Evolutionary conservation across 92 coral and sea anemone species (phyloP).

Genomic region (Chrysogorgia sp.): DNA sequence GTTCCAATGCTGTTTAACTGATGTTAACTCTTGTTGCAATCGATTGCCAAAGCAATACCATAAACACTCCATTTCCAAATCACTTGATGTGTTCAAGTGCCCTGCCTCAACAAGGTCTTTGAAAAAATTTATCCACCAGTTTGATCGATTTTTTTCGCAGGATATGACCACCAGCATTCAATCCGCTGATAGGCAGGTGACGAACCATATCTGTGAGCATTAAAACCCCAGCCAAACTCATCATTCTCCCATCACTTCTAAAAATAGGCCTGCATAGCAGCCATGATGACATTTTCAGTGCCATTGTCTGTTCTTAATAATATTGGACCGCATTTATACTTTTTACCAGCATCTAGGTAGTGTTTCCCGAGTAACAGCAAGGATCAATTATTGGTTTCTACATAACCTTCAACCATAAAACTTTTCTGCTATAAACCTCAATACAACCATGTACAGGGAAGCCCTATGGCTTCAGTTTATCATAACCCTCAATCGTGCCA

Average conservation of each 20-base stretch:
- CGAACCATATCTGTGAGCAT: slow-evolving; percentile 13
- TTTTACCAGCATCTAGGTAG: slow-evolving; percentile 52
- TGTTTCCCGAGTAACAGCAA: slow-evolving; percentile 51
- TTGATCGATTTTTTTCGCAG: neutral
- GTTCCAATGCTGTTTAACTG: slow-evolving; percentile 9
- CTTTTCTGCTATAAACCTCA: slow-evolving; percentile 61
- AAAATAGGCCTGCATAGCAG: too few relatives aligned
- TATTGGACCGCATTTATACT: slow-evolving; percentile 59
- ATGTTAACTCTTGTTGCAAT: neutral
- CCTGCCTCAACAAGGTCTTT: slow-evolving; percentile 9
- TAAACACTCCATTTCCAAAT: slow-evolving; percentile 5
- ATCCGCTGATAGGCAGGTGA: too few relatives aligned
- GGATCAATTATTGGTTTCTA: slow-evolving; percentile 62
- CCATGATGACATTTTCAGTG: too few relatives aligned
- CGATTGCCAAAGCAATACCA: slow-evolving; percentile 9
- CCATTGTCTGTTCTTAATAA: slow-evolving; percentile 48
- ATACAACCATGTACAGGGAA: slow-evolving; percentile 65
- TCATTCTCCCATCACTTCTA: slow-evolving; percentile 62
- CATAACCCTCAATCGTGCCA: slow-evolving; percentile 74
- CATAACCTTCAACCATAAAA: slow-evolving; percentile 60
- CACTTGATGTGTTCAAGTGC: slow-evolving; percentile 3
- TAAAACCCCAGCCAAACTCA: slow-evolving; percentile 57
- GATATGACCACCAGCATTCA: too few relatives aligned
- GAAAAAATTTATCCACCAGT: too few relatives aligned
- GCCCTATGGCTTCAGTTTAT: slow-evolving; percentile 65